Conservation (phyloP, 1,140 invertebrate genomes). For the Liolophura sinensis region DNA sequence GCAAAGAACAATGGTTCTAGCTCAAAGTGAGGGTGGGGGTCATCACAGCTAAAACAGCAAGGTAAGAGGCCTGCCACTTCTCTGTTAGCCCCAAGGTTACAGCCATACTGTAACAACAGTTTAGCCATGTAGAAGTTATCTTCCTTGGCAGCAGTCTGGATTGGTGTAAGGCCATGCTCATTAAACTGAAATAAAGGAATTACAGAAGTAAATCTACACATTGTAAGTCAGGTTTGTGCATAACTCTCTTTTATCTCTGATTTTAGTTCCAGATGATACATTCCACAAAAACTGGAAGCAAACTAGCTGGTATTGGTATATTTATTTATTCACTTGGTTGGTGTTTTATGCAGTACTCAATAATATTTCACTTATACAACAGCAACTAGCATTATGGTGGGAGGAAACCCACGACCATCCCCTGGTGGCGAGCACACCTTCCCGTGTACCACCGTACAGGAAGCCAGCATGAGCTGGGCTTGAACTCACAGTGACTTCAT, state of each 20-base stretch:
- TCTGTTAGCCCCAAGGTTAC: conserved; percentile 41
- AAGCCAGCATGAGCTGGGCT: no score
- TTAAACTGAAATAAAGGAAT: conserved; percentile 41
- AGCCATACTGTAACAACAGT: conserved; percentile 43
- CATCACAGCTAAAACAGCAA: conserved; percentile 45
- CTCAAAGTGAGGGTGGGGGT: conserved; percentile 52
- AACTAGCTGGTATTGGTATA: background rate
- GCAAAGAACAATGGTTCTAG: conserved; percentile 52
- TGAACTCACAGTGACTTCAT: no score
- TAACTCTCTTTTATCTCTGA: background rate
- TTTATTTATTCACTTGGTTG: no score
- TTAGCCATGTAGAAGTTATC: conserved; percentile 38
- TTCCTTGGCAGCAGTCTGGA: conserved; percentile 42
- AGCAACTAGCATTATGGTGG: no score
- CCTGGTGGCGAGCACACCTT: no score
- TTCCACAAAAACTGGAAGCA: background rate
- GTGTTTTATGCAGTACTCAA: no score
- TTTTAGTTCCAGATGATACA: background rate
- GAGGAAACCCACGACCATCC: no score
- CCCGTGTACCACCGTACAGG: no score
- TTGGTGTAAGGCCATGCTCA: conserved; percentile 42
- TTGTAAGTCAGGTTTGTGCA: background rate
- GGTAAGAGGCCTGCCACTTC: conserved; percentile 32
- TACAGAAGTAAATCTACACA: background rate
- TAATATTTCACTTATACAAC: no score